Percentiles rank a stretch among this genome's conserved stretches.
Evolutionary conservation across 2,888 invertebrate species (phyloP).

Genomic region (Parelbella ahira): DNA sequence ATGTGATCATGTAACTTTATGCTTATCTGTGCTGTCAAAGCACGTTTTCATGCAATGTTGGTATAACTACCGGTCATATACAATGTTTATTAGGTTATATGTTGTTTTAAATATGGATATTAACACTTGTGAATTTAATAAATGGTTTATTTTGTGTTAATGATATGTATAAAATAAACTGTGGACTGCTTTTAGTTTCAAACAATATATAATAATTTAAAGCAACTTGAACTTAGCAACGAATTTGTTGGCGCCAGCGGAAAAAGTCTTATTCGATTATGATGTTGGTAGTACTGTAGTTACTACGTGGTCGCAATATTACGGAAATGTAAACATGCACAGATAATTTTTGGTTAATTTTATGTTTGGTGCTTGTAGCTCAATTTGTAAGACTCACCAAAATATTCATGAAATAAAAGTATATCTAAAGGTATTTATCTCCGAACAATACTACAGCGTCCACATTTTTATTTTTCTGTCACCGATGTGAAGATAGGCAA

Average conservation of each 20-base stretch:
- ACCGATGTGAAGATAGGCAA: slow-evolving; percentile 76
- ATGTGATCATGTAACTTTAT: no score
- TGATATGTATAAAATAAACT: no score
- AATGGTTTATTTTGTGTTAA: no score
- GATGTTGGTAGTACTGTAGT: slow-evolving; percentile 61
- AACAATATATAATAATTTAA: no score
- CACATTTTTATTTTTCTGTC: slow-evolving; percentile 57
- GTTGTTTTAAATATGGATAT: no score
- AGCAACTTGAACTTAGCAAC: slow-evolving; percentile 25
- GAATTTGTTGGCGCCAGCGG: slow-evolving; percentile 51
- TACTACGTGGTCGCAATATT: slow-evolving; percentile 76
- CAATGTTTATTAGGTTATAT: no score
- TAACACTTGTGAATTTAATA: no score
- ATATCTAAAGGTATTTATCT: slow-evolving; percentile 26
- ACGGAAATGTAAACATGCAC: slow-evolving; percentile 76
- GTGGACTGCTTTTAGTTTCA: no score
- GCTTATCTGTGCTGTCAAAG: slow-evolving; percentile 14
- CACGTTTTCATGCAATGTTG: slow-evolving; percentile 11
- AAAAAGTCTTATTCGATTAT: slow-evolving; percentile 46
- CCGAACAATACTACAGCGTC: slow-evolving; percentile 29
- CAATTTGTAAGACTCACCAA: slow-evolving; percentile 31
- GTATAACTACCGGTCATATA: slow-evolving; percentile 19
- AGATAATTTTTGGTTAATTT: slow-evolving; percentile 50
- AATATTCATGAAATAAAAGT: slow-evolving; percentile 29
- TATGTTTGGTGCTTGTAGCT: slow-evolving; percentile 38